Percentiles rank a stretch among this genome's conserved stretches.
These are phyloP conservation scores for Esox lucius DNA, from an alignment of 2,797 vertebrate species.

Conservation along the genomic window DNA sequence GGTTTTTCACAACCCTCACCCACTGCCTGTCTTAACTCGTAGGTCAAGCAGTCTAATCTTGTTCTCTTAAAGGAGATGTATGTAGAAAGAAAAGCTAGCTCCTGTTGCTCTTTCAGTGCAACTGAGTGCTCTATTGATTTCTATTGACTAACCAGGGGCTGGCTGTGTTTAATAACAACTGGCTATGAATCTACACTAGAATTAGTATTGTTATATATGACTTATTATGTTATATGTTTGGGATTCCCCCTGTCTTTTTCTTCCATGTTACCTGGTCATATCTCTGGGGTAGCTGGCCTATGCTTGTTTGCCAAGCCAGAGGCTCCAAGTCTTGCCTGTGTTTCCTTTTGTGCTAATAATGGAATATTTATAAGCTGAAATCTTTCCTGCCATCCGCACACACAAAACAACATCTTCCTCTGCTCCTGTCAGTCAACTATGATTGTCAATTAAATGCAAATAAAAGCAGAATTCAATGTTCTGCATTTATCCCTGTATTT, in stretches of 20 bases:
- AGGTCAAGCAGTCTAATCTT: slow-evolving; percentile 44
- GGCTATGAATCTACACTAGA: too few relatives aligned
- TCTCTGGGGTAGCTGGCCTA: slow-evolving; percentile 52
- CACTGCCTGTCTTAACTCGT: slow-evolving; percentile 43
- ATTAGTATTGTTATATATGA: too few relatives aligned
- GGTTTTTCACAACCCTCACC: slow-evolving; percentile 56
- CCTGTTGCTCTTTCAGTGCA: slow-evolving; percentile 41
- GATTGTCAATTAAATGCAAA: not conserved
- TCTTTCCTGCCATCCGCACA: slow-evolving; percentile 66
- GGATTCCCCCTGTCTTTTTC: too few relatives aligned
- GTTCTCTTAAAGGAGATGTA: slow-evolving; percentile 32
- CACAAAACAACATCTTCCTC: slow-evolving; percentile 9
- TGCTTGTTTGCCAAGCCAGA: slow-evolving; percentile 60
- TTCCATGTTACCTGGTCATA: slow-evolving; percentile 37
- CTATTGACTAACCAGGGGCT: slow-evolving; percentile 43
- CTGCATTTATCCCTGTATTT: too few relatives aligned
- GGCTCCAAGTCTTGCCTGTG: slow-evolving; percentile 69
- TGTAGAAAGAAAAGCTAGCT: slow-evolving; percentile 25
- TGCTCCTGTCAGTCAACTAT: slow-evolving; percentile 39
- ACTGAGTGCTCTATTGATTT: slow-evolving; percentile 58
- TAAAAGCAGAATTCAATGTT: too few relatives aligned
- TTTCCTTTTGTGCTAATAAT: slow-evolving; percentile 83
- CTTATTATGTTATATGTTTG: too few relatives aligned
- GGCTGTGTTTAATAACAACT: slow-evolving; percentile 11
- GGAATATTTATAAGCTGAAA: slow-evolving; percentile 82